These are phyloP conservation scores for Rallus crepitans DNA, from an alignment of 2,797 vertebrate species.

Conservation along the genomic window DNA sequence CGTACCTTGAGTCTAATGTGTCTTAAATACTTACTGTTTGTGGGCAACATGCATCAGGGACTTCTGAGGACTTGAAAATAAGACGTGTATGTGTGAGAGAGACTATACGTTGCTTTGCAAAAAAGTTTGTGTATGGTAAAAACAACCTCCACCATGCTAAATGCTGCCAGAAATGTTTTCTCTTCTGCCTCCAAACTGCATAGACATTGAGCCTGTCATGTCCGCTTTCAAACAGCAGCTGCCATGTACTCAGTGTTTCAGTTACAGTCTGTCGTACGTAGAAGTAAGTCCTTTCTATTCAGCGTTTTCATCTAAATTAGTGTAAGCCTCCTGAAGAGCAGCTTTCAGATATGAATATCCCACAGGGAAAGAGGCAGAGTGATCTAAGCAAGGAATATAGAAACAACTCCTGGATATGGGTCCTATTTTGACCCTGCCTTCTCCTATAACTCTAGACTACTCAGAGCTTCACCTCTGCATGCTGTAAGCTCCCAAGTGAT, in stretches of 20 bases:
- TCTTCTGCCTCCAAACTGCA: neutral
- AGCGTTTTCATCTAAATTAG: neutral
- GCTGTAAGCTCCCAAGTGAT: neutral
- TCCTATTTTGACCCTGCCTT: neutral
- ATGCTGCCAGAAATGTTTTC: neutral
- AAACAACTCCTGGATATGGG: neutral
- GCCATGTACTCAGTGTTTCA: neutral
- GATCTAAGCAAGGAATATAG: neutral
- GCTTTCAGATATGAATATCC: neutral
- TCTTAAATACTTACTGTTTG: neutral
- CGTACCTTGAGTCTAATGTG: neutral
- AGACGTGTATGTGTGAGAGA: accelerated
- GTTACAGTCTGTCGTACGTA: neutral
- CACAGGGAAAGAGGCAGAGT: neutral
- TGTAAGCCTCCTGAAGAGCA: neutral
- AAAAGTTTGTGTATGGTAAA: neutral
- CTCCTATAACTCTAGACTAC: neutral
- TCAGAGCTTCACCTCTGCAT: neutral
- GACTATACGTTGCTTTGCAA: neutral
- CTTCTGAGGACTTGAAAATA: neutral
- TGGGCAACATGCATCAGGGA: neutral
- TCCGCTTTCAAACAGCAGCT: neutral
- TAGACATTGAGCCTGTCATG: neutral
- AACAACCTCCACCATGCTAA: neutral
- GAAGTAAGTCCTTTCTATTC: neutral